A percentile compares a stretch with the other conserved stretches of the same genome.
Conservation (phyloP, 2,113 vertebrate species). For the Catharus minimus region DNA sequence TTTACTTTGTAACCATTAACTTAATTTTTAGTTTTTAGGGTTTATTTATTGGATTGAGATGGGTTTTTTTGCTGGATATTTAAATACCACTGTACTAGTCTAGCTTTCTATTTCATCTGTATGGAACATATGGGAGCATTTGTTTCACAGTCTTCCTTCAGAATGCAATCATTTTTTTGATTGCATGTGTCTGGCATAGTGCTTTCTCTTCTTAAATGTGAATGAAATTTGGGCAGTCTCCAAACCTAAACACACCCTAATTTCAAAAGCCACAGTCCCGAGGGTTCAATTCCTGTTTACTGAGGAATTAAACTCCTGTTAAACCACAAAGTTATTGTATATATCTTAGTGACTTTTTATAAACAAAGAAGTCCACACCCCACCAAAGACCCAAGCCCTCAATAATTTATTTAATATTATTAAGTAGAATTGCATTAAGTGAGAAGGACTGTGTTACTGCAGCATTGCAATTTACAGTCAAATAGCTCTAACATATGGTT, state of each 20-base stretch:
- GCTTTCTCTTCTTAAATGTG: slow-evolving; percentile 67
- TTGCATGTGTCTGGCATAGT: slow-evolving; percentile 72
- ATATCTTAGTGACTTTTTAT: slow-evolving; percentile 36
- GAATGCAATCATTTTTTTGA: slow-evolving; percentile 67
- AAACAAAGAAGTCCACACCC: not conserved
- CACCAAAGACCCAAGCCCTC: not conserved
- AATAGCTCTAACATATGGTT: not conserved
- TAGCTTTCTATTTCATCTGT: slow-evolving; percentile 68
- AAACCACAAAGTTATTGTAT: slow-evolving; percentile 67
- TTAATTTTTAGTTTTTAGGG: slow-evolving; percentile 11
- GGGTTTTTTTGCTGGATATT: slow-evolving; percentile 33
- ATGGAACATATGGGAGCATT: slow-evolving; percentile 70
- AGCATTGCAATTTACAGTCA: not conserved
- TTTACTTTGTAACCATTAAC: slow-evolving; percentile 16
- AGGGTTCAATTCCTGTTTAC: slow-evolving; percentile 81
- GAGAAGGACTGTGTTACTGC: not conserved
- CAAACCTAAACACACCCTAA: slow-evolving; percentile 83
- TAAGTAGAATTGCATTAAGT: slow-evolving; percentile 21
- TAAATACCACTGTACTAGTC: slow-evolving; percentile 41
- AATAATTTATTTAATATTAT: slow-evolving; percentile 47
- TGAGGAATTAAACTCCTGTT: slow-evolving; percentile 75
- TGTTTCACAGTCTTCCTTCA: slow-evolving; percentile 68
- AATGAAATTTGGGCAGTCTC: slow-evolving; percentile 73
- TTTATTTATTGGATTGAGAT: not conserved
- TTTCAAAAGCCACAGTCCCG: slow-evolving; percentile 81